A percentile compares a stretch with the other conserved stretches of the same genome.
phyloP scores from a whole-genome alignment of 2,113 vertebrate genomes.

The Psilopogon haemacephalus region DNA sequence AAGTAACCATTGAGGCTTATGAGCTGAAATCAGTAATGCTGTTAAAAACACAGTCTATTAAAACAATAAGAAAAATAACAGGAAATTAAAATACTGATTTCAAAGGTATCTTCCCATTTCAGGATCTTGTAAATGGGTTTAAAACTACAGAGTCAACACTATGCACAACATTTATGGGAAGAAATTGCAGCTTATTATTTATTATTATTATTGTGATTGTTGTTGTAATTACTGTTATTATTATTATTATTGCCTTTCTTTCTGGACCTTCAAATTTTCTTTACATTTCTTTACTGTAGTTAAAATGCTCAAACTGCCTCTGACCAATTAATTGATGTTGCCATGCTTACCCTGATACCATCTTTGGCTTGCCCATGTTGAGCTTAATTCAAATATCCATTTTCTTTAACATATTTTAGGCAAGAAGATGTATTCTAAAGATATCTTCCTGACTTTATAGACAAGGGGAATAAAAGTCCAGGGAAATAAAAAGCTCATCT shows the following conservation, averaged over 20 bases:
- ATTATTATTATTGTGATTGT: too few relatives aligned
- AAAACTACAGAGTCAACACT: background rate
- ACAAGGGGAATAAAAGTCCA: background rate
- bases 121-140: background rate
- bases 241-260: background rate
- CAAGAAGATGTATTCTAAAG: background rate
- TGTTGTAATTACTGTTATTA: too few relatives aligned
- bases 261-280: background rate
- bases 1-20: constrained; percentile 51
- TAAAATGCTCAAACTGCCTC: background rate
- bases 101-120: constrained; percentile 9
- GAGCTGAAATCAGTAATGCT: constrained; percentile 29
- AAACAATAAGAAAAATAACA: background rate
- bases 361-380: background rate
- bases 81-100: constrained; percentile 16
- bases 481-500: background rate
- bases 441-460: background rate
- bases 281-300: background rate
- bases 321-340: background rate
- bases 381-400: background rate
- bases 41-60: constrained; percentile 44
- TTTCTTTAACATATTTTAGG: background rate
- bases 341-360: background rate
- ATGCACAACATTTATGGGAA: background rate
- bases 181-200: background rate